Conservation (phyloP, 2,113 vertebrate genomes). For the Pseudopodoces humilis region DNA sequence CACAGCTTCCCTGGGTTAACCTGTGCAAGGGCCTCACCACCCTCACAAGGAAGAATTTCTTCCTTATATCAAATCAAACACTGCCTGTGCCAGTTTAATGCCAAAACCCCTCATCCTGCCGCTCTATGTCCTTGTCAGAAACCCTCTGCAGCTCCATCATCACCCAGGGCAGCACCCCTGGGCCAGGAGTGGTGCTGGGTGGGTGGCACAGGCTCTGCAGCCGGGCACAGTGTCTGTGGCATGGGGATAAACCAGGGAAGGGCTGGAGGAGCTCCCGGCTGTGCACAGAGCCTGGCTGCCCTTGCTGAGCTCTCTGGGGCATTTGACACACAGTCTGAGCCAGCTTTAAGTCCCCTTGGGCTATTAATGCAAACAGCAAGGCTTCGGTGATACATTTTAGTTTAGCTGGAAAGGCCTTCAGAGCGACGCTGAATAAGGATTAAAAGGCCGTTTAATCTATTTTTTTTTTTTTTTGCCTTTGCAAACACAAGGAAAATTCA, state of each 20-base stretch:
- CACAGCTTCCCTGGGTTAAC: background rate
- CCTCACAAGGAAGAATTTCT: background rate
- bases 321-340: background rate
- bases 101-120: background rate
- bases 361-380: background rate
- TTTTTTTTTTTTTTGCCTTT: background rate
- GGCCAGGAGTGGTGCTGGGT: background rate
- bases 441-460: background rate
- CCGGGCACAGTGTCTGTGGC: background rate
- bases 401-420: background rate
- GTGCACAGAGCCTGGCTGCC: background rate
- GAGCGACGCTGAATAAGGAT: background rate
- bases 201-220: background rate
- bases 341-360: background rate
- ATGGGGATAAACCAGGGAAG: background rate
- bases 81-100: background rate
- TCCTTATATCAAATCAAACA: background rate
- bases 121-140: background rate
- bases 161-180: background rate
- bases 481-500: conserved; percentile 39
- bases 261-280: background rate
- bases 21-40: background rate
- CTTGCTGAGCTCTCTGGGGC: background rate
- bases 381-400: background rate
- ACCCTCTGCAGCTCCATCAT: background rate